Evolutionary conservation across 2,888 invertebrate species (phyloP), one percentile per base, ranked within the genome.

Genomic region (Crematogaster levior): DNA sequence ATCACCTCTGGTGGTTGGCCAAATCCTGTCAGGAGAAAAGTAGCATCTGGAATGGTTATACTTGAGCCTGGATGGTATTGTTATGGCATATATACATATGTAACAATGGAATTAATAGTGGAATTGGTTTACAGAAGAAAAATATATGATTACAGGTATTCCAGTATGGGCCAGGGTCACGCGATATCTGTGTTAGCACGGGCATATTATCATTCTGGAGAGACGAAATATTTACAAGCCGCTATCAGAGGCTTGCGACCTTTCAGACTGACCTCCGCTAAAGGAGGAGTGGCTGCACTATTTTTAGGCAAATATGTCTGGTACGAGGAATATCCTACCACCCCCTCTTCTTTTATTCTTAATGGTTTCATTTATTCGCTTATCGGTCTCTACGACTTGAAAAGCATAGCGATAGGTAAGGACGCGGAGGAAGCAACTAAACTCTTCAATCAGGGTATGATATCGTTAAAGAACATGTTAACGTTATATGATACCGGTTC

Each of bases 241-340:
- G 99, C 99, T 1, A 95, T 96, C 51, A 95, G 96, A 86, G 99
- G 98, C 63, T 95, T 98, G 74, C 96, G 96, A 91, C 97, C 98
- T 46, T 98, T 98, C 93, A 96, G 96, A 92, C 96, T 97, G 84
- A 95, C 96, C 7, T 97, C 97, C 88, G 95, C 95, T 88, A 96
- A 97, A 86, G 98, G 98, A 81, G 99, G 99, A 3, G 98, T 99
- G 6, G 95, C 97, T 87, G 98, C 98, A 0, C 95, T 96, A 88
- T 99, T 98, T 95, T 96, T 98, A 95, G 97, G 97, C 90, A 97
- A 97, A 93, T 97, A 97, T 92, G 96, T 97, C 77, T 99, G 99
- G 99, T 99, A 99, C 94, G 99, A 99, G 94, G 99, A 99, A 94
- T 99, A 99, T 95, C 99, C 99, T 0, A 99, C 99, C 0, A 97